Percentiles rank a stretch among this genome's conserved stretches.
Conservation (phyloP, 2,888 invertebrate species). For the Lycia hirtaria region DNA sequence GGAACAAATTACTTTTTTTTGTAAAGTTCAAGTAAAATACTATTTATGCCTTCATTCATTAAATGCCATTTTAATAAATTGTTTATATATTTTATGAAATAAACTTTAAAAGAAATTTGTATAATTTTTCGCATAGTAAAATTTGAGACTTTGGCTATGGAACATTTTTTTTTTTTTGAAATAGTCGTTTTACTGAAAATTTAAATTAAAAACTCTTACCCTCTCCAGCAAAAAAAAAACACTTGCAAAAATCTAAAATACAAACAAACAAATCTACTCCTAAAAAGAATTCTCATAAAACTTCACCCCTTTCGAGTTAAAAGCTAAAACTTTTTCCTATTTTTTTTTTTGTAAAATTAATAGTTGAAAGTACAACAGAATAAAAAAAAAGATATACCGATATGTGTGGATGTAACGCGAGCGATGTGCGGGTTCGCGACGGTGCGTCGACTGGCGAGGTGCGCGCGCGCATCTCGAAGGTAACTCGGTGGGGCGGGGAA, state of each 20-base stretch:
- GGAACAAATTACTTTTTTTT: background rate
- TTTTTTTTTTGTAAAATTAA: background rate
- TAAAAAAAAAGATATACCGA: slow-evolving; percentile 25
- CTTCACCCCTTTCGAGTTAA: background rate
- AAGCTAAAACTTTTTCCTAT: background rate
- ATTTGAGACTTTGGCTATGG: background rate
- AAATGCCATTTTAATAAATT: too few relatives aligned
- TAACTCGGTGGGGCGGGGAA: slow-evolving; percentile 41
- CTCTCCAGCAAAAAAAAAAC: slow-evolving; percentile 6
- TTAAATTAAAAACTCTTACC: slow-evolving; percentile 12
- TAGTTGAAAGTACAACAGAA: slow-evolving; percentile 29
- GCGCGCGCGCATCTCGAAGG: slow-evolving; percentile 39
- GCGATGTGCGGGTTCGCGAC: slow-evolving; percentile 37
- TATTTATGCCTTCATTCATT: too few relatives aligned
- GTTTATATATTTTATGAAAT: too few relatives aligned
- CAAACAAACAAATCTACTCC: background rate
- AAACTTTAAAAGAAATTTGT: too few relatives aligned
- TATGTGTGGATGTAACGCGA: slow-evolving; percentile 18
- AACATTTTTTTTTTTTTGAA: background rate
- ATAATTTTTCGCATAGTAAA: too few relatives aligned
- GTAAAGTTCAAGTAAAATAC: background rate
- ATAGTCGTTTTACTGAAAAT: too few relatives aligned
- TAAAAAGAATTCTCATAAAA: background rate
- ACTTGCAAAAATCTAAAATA: background rate
- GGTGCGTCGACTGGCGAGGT: slow-evolving; percentile 38